Conservation (phyloP, 2,113 vertebrate genomes). For the Mungos mungo region DNA sequence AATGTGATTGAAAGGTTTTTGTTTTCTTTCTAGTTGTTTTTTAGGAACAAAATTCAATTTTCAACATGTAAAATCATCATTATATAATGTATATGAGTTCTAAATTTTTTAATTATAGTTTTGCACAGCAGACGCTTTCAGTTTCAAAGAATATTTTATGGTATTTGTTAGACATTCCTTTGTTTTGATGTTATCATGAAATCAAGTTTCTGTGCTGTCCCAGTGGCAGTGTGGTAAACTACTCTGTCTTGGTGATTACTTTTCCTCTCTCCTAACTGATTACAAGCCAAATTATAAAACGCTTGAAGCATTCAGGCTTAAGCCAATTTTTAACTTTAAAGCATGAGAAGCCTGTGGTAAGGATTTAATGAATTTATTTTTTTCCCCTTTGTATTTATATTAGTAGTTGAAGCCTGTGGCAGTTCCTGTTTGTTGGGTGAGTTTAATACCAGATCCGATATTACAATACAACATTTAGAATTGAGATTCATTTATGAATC, state of each 20-base stretch:
- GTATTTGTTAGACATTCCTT: constrained; percentile 64
- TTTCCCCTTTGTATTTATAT: background rate
- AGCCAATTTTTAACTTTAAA: constrained; percentile 33
- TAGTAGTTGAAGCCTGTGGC: background rate
- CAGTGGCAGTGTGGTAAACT: constrained; percentile 24
- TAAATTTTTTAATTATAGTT: constrained; percentile 75
- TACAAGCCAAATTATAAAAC: constrained; percentile 63
- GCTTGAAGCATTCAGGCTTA: constrained; percentile 60
- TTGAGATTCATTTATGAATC: background rate
- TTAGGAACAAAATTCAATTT: constrained; percentile 68
- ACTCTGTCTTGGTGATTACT: constrained; percentile 47
- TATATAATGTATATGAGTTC: constrained; percentile 4
- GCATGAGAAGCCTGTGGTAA: background rate
- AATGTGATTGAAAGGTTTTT: background rate
- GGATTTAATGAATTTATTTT: constrained; percentile 30
- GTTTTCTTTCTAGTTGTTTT: constrained; percentile 41
- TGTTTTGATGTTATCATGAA: constrained; percentile 70
- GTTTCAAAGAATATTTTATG: constrained; percentile 61
- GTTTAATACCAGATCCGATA: background rate
- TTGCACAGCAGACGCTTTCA: constrained; percentile 7
- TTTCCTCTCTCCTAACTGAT: constrained; percentile 42
- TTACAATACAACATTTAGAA: background rate
- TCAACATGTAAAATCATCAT: constrained; percentile 64
- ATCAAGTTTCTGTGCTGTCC: constrained; percentile 63
- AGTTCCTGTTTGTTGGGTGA: constrained; percentile 24